phyloP scores from a whole-genome alignment of 2,888 invertebrate genomes.

The Chouioia cunea region DNA sequence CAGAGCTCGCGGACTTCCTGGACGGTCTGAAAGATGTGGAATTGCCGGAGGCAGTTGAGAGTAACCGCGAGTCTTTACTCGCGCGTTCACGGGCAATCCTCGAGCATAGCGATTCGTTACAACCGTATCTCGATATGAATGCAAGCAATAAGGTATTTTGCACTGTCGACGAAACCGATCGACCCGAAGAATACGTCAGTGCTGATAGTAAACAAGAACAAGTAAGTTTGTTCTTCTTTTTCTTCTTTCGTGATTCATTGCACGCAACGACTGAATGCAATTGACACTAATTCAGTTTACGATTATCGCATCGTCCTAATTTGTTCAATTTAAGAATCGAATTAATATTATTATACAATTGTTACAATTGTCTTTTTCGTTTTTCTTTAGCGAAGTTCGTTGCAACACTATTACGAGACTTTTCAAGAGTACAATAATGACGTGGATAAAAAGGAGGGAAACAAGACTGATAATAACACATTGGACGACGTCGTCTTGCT shows the following conservation, averaged over 20 bases:
- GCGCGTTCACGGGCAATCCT: conserved; percentile 51
- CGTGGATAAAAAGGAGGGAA: not conserved
- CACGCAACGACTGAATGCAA: not conserved
- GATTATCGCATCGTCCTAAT: too few relatives aligned
- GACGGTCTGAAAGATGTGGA: conserved; percentile 55
- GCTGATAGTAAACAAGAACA: conserved; percentile 45
- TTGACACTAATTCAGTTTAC: not conserved
- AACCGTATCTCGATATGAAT: conserved; percentile 64
- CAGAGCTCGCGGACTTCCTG: conserved; percentile 59
- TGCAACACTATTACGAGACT: conserved; percentile 57
- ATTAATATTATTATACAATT: too few relatives aligned
- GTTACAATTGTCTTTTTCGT: not conserved
- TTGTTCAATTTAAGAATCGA: too few relatives aligned
- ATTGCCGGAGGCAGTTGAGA: conserved; percentile 52
- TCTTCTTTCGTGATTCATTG: not conserved
- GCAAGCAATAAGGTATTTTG: conserved; percentile 8
- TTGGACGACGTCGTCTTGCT: conserved; percentile 51
- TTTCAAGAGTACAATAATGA: conserved; percentile 50
- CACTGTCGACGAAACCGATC: not conserved
- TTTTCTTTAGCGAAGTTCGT: conserved; percentile 31
- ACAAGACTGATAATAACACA: conserved; percentile 17
- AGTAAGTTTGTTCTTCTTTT: not conserved
- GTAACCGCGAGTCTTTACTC: conserved; percentile 54
- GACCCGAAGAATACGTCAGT: conserved; percentile 47
- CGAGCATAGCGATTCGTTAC: conserved; percentile 52